A percentile compares a stretch with the other conserved stretches of the same genome.
These are phyloP conservation scores for Patagioenas fasciata DNA, from an alignment of 2,113 vertebrate genomes.

Conservation along the genomic window DNA sequence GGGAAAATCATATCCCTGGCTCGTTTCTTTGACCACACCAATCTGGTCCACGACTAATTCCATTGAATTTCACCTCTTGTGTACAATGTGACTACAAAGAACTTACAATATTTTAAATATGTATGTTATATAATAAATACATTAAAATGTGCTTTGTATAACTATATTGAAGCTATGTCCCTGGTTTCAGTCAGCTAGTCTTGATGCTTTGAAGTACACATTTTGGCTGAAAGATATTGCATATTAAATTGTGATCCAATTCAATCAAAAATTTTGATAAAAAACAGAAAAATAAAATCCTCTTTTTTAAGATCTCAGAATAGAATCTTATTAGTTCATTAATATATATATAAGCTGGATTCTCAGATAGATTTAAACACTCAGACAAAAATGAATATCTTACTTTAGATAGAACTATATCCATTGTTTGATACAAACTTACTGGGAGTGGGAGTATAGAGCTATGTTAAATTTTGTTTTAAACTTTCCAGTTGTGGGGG, in stretches of 20 bases:
- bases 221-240: neutral
- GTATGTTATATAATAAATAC: neutral
- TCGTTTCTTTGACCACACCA: neutral
- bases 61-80: neutral
- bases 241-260: neutral
- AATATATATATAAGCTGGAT: neutral
- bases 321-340: neutral
- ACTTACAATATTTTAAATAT: neutral
- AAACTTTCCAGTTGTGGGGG: rapidly evolving
- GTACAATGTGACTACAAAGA: neutral
- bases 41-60: neutral
- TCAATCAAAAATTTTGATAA: neutral
- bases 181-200: neutral
- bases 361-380: neutral
- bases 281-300: neutral
- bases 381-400: neutral
- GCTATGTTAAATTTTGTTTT: neutral
- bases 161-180: neutral
- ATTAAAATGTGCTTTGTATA: neutral
- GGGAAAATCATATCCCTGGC: neutral
- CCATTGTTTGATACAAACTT: rapidly evolving
- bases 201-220: neutral
- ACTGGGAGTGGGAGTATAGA: too few relatives aligned
- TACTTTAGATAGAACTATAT: neutral
- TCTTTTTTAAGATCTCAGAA: neutral